Evolutionary conservation across 2,797 vertebrate species (phyloP).

Genomic region (Brotogeris chrysoptera): DNA sequence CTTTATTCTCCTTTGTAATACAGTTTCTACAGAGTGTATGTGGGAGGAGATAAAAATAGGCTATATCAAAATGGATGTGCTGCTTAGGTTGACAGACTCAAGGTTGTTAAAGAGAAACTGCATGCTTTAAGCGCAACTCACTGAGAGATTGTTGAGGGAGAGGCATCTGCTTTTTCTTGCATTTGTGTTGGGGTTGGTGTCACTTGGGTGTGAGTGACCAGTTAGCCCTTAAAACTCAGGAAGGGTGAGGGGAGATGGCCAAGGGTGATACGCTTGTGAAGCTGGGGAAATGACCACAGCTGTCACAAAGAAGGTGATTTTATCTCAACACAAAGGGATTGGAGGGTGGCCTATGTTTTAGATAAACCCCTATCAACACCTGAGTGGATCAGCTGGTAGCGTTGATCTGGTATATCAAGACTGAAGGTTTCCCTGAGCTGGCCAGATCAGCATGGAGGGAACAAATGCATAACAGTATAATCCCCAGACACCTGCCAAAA

Average conservation of each 20-base stretch:
- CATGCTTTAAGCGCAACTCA: background rate
- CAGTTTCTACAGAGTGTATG: background rate
- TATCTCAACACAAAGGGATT: background rate
- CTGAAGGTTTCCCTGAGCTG: background rate
- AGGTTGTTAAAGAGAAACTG: background rate
- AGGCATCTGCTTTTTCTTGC: background rate
- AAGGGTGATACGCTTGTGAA: background rate
- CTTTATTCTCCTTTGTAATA: background rate
- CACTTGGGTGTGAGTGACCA: background rate
- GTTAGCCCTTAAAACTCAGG: background rate
- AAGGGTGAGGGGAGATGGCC: background rate
- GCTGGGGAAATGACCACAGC: background rate
- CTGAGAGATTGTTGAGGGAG: background rate
- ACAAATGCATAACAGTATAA: accelerated
- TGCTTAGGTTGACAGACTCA: background rate
- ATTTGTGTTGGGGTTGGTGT: background rate
- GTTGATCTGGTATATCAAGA: background rate
- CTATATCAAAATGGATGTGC: background rate
- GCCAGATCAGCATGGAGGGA: background rate
- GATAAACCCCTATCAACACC: background rate
- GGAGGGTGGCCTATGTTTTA: background rate
- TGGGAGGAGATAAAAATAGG: background rate
- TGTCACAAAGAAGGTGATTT: background rate
- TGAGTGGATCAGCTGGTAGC: background rate
- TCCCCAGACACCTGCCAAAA: background rate